Evolutionary conservation across 1,140 invertebrate species (phyloP).

Genomic region (Trissolcus basalis): DNA sequence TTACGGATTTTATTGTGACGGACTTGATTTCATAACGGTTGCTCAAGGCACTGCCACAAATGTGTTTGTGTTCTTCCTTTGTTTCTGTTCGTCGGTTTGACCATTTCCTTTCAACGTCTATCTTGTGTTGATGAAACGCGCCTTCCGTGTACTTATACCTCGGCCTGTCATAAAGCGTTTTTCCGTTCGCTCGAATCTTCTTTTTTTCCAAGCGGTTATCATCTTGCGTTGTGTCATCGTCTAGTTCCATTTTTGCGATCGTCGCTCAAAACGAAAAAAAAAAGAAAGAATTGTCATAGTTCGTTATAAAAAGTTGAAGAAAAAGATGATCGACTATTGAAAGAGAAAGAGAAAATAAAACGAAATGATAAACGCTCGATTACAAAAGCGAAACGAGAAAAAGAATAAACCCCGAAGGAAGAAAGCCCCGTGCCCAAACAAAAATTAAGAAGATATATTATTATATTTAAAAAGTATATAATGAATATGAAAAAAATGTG

Average conservation of each 20-base stretch:
- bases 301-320: constrained; percentile 17
- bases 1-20: constrained; percentile 58
- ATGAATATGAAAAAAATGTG: constrained; percentile 73
- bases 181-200: constrained; percentile 6
- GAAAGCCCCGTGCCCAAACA: constrained; percentile 66
- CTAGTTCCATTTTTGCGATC: constrained; percentile 43
- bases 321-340: neutral
- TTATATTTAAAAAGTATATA: constrained; percentile 63
- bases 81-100: constrained; percentile 48
- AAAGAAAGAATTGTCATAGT: constrained; percentile 9
- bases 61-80: constrained; percentile 61
- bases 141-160: constrained; percentile 35
- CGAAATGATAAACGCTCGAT: constrained; percentile 36
- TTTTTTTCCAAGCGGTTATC: constrained; percentile 18
- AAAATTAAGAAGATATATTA: constrained; percentile 63
- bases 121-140: constrained; percentile 15
- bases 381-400: constrained; percentile 45
- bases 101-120: constrained; percentile 40
- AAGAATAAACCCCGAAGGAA: constrained; percentile 52
- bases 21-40: constrained; percentile 72
- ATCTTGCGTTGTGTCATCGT: constrained; percentile 22
- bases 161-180: constrained; percentile 10
- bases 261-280: constrained; percentile 45
- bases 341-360: constrained; percentile 7
- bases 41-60: constrained; percentile 75